A percentile compares a stretch with the other conserved stretches of the same genome.
Evolutionary conservation across 2,888 invertebrate species (phyloP).

Genomic region (Orthosia cruda): DNA sequence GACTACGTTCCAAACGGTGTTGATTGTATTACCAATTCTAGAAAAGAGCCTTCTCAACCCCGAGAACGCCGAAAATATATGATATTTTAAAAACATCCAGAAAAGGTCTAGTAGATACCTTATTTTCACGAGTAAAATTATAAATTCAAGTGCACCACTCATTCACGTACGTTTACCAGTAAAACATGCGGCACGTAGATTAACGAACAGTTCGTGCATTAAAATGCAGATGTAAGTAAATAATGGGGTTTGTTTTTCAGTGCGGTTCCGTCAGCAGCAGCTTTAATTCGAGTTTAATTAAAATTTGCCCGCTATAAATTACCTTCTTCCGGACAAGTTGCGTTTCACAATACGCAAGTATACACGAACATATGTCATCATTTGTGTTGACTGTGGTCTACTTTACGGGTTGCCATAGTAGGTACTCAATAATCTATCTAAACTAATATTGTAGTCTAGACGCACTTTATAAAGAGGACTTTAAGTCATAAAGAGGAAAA

Average conservation of each 20-base stretch:
- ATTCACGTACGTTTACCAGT: neutral
- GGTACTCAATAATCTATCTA: neutral
- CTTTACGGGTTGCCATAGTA: conserved; percentile 20
- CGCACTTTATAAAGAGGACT: no score
- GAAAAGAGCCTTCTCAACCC: neutral
- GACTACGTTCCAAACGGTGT: no score
- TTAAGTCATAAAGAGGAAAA: no score
- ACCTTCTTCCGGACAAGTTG: conserved; percentile 74
- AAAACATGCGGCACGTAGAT: conserved; percentile 23
- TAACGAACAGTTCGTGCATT: conserved; percentile 36
- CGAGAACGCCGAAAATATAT: neutral
- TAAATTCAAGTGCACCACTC: neutral
- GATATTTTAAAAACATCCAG: neutral
- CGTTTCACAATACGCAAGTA: conserved; percentile 65
- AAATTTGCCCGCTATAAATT: conserved; percentile 79
- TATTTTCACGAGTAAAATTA: neutral
- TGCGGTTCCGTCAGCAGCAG: conserved; percentile 71
- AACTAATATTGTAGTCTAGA: no score
- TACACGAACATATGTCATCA: conserved; percentile 65
- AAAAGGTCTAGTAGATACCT: neutral
- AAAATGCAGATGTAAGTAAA: conserved; percentile 50
- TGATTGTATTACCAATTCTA: neutral
- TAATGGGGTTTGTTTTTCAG: conserved; percentile 56
- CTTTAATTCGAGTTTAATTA: conserved; percentile 82
- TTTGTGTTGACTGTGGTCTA: conserved; percentile 63